Base-by-base conservation (phyloP, 1,140 invertebrate species). In the Coboldia fuscipes region DNA sequence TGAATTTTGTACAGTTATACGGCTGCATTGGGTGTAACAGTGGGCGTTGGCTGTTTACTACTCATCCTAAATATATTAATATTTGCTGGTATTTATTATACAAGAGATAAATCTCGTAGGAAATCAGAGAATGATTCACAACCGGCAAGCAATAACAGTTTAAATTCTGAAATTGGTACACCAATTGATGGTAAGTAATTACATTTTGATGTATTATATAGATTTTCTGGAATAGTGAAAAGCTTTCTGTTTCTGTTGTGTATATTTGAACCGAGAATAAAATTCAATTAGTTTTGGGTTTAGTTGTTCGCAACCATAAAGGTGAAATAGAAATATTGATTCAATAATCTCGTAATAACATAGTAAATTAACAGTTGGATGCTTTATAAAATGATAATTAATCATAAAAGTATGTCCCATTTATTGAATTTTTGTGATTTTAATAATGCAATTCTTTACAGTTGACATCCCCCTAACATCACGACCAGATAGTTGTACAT, bases 1-100 rank as follows among this genome's bases (percentile, higher is more conserved):
- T 12, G 6, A 23, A 23, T 26, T 36, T 35, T 28, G 18, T 6
- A 4, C 39, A 61, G 59, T 42, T 81, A 79, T 41, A 81, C 77
- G 1, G 77, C 80, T 2, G 79, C 79, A 7, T 61, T 88, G n/a
- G 77, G 73, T 10, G 74, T 88, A n/a, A 88, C 82, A 1, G 76
- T 89, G 10, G 80, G 82, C 2, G 73, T 89, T 14, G 85, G 85
- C 2, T 85, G 82, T 47, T 75, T 82, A 28, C 64, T 92, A 3
- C 60, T 92, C 4, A 66, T 86, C 3, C 63, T 90, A 10, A 89
- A 92, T 56, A 69, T 86, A 54, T 57, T 89, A 28, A 78, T 89
- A 32, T 88, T 88, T 46, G 78, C 80, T 2, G 83, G 77, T 30
- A 79, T 89, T 37, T 88, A 84, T 51, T 81, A 85, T 46, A 79